Evolutionary conservation across 2,113 vertebrate species (phyloP), one percentile per base, ranked within the genome.

Genomic region (Aptenodytes patagonicus): DNA sequence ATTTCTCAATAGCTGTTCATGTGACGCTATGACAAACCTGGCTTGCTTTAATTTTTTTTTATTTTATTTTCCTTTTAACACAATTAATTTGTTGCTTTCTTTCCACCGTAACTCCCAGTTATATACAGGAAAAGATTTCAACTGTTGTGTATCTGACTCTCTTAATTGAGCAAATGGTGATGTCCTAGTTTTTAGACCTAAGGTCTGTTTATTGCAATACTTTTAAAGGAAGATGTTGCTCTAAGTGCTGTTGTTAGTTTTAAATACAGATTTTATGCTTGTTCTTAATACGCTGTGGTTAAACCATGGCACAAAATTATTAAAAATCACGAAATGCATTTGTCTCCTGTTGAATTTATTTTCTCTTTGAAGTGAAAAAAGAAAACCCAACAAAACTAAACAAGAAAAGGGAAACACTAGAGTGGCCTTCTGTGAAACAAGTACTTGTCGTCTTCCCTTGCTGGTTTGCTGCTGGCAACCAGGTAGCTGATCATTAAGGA

Each of bases 181-280:
- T 99, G 98, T 99, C 98, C 98, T 99, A 98, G 98, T 98, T 98
- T 98, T 98, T 98, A 99, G 98, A 98, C 98, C 98, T 98, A 98
- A 98, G 98, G 99, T 99, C 99, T 99, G 98, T 99, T 94, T 98
- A 99, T 98, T 98, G 98, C 98, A 99, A 99, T 99, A 99, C 98
- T 99, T 99, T 99, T 98, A 98, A 99, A 98, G 98, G 98, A 98
- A 98, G 98, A 98, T 98, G 98, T 98, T 99, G 99, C 98, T 99
- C 98, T 98, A 98, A 99, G 98, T 99, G 98, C 99, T 99, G 98
- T 99, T 99, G 98, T 99, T 98, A 98, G 99, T 98, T 99, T 98
- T 97, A 98, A 98, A 98, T 98, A 97, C 98, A 98, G 98, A 98
- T 99, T 99, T 99, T 98, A 99, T 99, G 99, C 99, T 99, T 99